A percentile compares a stretch with the other conserved stretches of the same genome.
These are phyloP conservation scores for Drosophila sechellia DNA, from an alignment of 1,140 invertebrate genomes.

Conservation along the genomic window DNA sequence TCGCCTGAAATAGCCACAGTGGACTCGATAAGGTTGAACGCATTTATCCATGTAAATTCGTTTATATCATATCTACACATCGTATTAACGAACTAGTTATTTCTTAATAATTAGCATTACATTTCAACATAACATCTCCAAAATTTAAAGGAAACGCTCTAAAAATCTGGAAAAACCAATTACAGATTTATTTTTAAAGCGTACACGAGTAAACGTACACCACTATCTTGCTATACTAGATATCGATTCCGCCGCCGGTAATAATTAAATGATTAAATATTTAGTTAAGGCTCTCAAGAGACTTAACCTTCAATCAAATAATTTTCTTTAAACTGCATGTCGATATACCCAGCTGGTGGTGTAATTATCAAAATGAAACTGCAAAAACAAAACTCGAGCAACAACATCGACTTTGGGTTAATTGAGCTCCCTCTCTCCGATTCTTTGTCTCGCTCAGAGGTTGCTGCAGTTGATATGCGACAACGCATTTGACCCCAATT, in stretches of 20 bases:
- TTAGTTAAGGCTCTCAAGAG: slow-evolving; percentile 16
- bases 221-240: slow-evolving; percentile 5
- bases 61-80: too few relatives aligned
- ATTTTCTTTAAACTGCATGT: slow-evolving; percentile 19
- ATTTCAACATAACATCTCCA: too few relatives aligned
- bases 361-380: slow-evolving; percentile 29
- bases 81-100: too few relatives aligned
- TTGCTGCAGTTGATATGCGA: slow-evolving; percentile 41
- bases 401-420: slow-evolving; percentile 18
- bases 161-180: neutral
- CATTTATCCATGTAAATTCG: too few relatives aligned
- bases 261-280: slow-evolving; percentile 49
- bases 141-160: neutral
- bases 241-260: slow-evolving; percentile 12
- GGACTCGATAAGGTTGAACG: neutral
- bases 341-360: neutral
- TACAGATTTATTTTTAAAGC: neutral
- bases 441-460: slow-evolving; percentile 1
- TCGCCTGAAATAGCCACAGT: neutral
- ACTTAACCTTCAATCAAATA: slow-evolving; percentile 35
- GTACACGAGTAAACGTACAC: neutral
- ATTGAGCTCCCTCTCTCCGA: slow-evolving; percentile 29
- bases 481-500: slow-evolving; percentile 49
- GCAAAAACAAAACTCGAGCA: slow-evolving; percentile 27
- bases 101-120: too few relatives aligned